Evolutionary conservation across 1,140 invertebrate species (phyloP).

Genomic region (Portunus trituberculatus): DNA sequence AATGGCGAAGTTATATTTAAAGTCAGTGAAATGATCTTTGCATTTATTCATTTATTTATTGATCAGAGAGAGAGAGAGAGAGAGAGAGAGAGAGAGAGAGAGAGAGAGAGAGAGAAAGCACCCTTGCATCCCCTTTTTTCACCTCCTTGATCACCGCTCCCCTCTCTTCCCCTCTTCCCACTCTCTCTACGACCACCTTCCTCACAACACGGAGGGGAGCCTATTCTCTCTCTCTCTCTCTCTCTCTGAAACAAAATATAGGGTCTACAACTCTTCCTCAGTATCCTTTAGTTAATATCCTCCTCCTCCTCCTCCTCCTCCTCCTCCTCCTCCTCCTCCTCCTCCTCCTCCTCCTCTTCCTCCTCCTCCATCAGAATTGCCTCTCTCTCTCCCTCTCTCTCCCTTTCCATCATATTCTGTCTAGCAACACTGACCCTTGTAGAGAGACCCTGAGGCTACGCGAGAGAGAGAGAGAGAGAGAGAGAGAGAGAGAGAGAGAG

Average conservation of each 20-base stretch:
- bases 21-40: no score
- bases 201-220: no score
- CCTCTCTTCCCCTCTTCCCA: no score
- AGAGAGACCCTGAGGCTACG: neutral
- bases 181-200: no score
- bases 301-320: slow-evolving; percentile 1
- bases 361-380: neutral
- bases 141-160: no score
- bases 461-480: slow-evolving; percentile 49
- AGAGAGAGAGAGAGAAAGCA: slow-evolving; percentile 29
- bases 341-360: slow-evolving; percentile 8
- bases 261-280: neutral
- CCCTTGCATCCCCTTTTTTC: no score
- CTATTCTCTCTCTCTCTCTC: no score
- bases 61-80: neutral
- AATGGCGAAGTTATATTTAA: no score
- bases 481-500: slow-evolving; percentile 50
- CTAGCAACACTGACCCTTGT: neutral
- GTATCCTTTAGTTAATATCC: neutral
- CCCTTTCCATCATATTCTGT: neutral
- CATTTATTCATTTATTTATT: no score
- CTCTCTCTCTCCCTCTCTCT: no score
- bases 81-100: slow-evolving; percentile 40
- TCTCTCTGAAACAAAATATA: no score
- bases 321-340: slow-evolving; percentile 16